phyloP scores from a whole-genome alignment of 1,140 invertebrate genomes.

The Pseudoatta argentina region DNA sequence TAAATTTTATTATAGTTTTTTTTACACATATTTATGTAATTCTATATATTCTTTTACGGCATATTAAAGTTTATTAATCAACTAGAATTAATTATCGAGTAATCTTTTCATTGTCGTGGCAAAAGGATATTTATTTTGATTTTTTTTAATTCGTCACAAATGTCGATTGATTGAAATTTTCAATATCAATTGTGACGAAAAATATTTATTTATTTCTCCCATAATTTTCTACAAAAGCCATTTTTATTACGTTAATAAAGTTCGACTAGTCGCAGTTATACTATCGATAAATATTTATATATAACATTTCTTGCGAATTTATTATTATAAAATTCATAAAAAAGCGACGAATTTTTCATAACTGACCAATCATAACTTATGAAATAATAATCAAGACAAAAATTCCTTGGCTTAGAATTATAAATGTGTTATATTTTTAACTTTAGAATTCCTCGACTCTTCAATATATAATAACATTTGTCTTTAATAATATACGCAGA shows the following conservation, averaged over 20 bases:
- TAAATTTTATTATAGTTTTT: too few relatives aligned
- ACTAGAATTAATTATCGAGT: not conserved
- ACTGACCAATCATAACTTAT: not conserved
- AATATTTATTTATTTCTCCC: conserved; percentile 32
- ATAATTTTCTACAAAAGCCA: not conserved
- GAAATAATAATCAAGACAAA: not conserved
- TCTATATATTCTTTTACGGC: too few relatives aligned
- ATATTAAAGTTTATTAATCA: not conserved
- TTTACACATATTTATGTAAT: too few relatives aligned
- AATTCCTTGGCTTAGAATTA: not conserved
- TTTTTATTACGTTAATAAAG: not conserved
- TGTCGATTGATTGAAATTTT: not conserved
- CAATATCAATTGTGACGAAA: not conserved
- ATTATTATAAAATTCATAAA: not conserved
- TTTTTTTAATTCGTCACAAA: not conserved
- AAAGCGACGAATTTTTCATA: too few relatives aligned
- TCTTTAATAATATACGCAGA: conserved; percentile 3
- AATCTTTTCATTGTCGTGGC: not conserved
- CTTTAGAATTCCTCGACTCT: not conserved
- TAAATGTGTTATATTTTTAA: not conserved
- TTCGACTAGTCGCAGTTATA: not conserved
- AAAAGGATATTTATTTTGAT: not conserved
- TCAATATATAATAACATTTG: conserved; percentile 18
- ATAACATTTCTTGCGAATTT: not conserved
- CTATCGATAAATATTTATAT: not conserved